Conservation (phyloP, 2,797 vertebrate genomes). For the Sternotherus odoratus region DNA sequence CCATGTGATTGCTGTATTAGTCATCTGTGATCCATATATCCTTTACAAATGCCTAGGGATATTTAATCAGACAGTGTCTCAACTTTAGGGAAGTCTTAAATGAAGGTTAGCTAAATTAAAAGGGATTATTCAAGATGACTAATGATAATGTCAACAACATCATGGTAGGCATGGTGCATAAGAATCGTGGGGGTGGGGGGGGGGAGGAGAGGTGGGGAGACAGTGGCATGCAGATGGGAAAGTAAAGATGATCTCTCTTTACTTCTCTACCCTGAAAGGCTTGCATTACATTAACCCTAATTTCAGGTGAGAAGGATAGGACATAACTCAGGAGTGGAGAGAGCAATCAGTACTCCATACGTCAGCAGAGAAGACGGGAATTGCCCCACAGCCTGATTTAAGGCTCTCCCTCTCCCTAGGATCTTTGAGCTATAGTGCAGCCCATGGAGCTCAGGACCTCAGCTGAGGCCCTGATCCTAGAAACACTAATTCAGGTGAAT, state of each 20-base stretch:
- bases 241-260: neutral
- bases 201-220: too few relatives aligned
- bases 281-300: neutral
- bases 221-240: neutral
- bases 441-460: conserved; percentile 16
- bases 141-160: neutral
- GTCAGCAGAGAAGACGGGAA: neutral
- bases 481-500: conserved; percentile 10
- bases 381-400: neutral
- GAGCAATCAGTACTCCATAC: neutral
- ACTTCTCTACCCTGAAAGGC: neutral
- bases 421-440: neutral
- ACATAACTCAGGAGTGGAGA: neutral
- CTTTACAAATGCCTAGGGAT: conserved; percentile 30
- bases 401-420: neutral
- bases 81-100: neutral
- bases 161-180: neutral
- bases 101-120: conserved; percentile 12
- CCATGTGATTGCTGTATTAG: conserved; percentile 28
- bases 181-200: neutral
- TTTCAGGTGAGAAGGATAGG: neutral
- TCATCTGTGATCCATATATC: conserved; percentile 24
- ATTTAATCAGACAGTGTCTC: conserved; percentile 17
- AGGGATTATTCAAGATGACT: neutral
- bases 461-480: neutral